Base-by-base conservation (phyloP, 2,113 vertebrate genomes). In the Lathamus discolor region DNA sequence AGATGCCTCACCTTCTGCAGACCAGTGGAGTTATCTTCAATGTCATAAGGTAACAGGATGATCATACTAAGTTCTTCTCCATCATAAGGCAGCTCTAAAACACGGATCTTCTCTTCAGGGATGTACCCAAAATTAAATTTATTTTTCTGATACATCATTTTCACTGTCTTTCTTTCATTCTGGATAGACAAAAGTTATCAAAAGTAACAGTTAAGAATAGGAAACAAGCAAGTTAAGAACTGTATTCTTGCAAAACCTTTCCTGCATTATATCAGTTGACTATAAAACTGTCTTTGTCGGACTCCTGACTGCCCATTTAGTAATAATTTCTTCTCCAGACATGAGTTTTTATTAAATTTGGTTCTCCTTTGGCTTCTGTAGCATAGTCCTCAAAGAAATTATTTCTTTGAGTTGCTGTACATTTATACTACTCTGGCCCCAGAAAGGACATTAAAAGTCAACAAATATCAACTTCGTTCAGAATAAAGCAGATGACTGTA, bases 101-200 rank as follows among this genome's bases (percentile, higher is more conserved):
- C 94, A 69, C 98, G 98, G 75, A 98, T 87, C 23, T 95, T 97
- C 9, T 95, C 88, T 23, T 99, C 98, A 3, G 88, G 41, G 24
- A 99, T 88, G 89, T 98, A 98, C 74, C 97, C 98, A 69, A 94
- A 98, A 17, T 87, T 96, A 29, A 99, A 97, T 80, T 98, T 98
- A 4, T 98, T 97, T 95, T 92, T 98, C 97, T 98, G 98, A 96
- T 97, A 97, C 99, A 99, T 99, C 99, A 99, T 99, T 97, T 99
- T 97, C 75, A 99, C 99, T 3, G 86, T 96, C 49, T 89, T 98
- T 12, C 48, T 98, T 88, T 99, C 98, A 94, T 98, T 98, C 99
- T 99, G 91, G 74, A 89, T 13, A 31, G 43, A 88, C 12, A 35
- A 80, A 93, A 92, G 12, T 29, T 35, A 94, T 5, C 54, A 84